Percentiles rank a stretch among this genome's conserved stretches.
Conservation (phyloP, 2,888 invertebrate species). For the Drosophila eohydei region DNA sequence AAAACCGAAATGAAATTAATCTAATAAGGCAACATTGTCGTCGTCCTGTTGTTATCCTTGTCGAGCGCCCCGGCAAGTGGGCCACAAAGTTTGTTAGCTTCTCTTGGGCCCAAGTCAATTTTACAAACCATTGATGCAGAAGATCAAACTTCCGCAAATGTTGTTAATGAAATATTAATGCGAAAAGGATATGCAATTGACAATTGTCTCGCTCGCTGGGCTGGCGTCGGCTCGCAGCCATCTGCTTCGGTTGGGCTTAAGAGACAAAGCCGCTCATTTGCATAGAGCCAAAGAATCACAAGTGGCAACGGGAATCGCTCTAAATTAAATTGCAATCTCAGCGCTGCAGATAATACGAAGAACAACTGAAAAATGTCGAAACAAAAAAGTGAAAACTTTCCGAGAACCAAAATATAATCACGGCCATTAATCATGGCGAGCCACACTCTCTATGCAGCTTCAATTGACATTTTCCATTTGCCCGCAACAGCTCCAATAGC, state of each 20-base stretch:
- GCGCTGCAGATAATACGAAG: constrained; percentile 59
- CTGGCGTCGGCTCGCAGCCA: not conserved
- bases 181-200: constrained; percentile 83
- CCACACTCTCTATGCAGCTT: constrained; percentile 41
- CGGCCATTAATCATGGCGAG: constrained; percentile 71
- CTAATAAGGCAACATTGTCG: constrained; percentile 83
- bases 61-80: constrained; percentile 25
- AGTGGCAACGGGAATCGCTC: constrained; percentile 52
- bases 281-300: constrained; percentile 56
- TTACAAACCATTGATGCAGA: constrained; percentile 85
- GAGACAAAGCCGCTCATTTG: constrained; percentile 67
- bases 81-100: constrained; percentile 59
- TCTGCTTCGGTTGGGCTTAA: constrained; percentile 53
- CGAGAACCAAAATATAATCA: constrained; percentile 57
- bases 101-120: constrained; percentile 81
- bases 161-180: constrained; percentile 82
- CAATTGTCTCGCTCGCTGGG: constrained; percentile 66
- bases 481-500: constrained; percentile 29
- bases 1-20: constrained; percentile 82
- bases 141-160: constrained; percentile 84
- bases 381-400: constrained; percentile 24
- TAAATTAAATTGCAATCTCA: constrained; percentile 80
- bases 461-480: constrained; percentile 80
- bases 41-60: constrained; percentile 37
- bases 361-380: constrained; percentile 16